These are phyloP conservation scores for Chaetorhynchus papuensis DNA, from an alignment of 2,113 vertebrate species.

Conservation along the genomic window DNA sequence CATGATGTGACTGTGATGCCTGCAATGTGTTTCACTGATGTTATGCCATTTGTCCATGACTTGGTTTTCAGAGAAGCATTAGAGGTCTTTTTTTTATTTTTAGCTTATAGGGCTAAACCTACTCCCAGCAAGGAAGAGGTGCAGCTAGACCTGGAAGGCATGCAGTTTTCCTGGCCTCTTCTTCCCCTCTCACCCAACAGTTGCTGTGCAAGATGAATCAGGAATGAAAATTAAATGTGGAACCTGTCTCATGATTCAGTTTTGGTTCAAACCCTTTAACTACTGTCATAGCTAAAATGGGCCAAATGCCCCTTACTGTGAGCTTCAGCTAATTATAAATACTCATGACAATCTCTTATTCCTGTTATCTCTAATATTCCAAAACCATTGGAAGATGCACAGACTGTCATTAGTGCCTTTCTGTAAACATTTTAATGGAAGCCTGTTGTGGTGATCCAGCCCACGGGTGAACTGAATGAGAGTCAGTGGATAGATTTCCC, in stretches of 20 bases:
- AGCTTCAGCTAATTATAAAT: not conserved
- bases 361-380: not conserved
- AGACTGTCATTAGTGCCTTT: not conserved
- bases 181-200: not conserved
- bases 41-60: not conserved
- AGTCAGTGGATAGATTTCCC: too few species aligned
- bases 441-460: too few species aligned
- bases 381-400: not conserved
- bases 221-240: not conserved
- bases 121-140: not conserved
- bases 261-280: not conserved
- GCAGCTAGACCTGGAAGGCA: not conserved
- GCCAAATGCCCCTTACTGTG: not conserved
- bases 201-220: not conserved
- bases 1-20: rapidly evolving
- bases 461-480: too few species aligned
- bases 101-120: not conserved
- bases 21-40: rapidly evolving
- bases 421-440: not conserved
- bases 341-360: not conserved
- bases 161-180: not conserved
- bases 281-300: not conserved
- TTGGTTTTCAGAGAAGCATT: not conserved
- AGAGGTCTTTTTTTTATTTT: not conserved
- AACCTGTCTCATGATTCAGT: not conserved